These are phyloP conservation scores for Coracopsis vasa DNA, from an alignment of 2,113 vertebrate genomes.

Conservation along the genomic window DNA sequence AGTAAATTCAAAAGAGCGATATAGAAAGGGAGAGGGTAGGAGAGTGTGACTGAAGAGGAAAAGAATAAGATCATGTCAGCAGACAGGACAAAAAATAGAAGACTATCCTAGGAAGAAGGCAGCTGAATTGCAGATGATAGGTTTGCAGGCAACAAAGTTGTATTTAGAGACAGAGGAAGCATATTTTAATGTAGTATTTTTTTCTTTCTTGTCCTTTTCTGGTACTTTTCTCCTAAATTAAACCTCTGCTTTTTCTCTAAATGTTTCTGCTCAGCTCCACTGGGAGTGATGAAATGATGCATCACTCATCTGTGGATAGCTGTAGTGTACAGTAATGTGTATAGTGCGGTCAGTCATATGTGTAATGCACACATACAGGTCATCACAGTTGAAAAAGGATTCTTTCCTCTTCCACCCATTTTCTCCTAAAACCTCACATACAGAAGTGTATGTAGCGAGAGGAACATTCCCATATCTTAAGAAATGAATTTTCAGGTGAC, in stretches of 20 bases:
- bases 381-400: background rate
- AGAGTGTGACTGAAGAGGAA: background rate
- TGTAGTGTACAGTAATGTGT: background rate
- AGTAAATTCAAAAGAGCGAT: background rate
- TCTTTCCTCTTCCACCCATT: background rate
- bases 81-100: background rate
- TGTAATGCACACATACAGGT: background rate
- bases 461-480: background rate
- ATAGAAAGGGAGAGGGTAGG: background rate
- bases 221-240: background rate
- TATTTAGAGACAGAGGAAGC: conserved; percentile 7
- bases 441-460: background rate
- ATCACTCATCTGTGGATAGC: background rate
- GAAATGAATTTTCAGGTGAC: background rate
- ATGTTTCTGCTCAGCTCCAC: background rate
- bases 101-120: background rate
- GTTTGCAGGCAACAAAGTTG: conserved; percentile 4
- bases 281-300: background rate
- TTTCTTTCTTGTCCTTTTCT: background rate
- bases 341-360: accelerated
- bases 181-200: background rate
- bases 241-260: background rate
- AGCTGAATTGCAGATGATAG: conserved; percentile 6
- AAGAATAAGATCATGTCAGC: background rate
- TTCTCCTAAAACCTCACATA: background rate